These are phyloP conservation scores for Dasyurus viverrinus DNA, from an alignment of 2,113 vertebrate species.

Conservation along the genomic window DNA sequence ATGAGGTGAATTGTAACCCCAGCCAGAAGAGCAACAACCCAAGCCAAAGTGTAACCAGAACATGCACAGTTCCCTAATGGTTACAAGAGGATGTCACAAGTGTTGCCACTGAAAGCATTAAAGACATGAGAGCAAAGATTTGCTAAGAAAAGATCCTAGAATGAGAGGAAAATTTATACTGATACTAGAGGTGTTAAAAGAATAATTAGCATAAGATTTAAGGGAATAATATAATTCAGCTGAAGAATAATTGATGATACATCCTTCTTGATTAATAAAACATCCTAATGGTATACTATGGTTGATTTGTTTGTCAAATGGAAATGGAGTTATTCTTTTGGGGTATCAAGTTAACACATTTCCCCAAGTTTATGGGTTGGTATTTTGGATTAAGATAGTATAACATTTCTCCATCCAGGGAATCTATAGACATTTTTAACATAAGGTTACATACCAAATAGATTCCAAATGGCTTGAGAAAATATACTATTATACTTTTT, in stretches of 20 bases:
- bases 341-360: neutral
- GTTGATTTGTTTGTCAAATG: neutral
- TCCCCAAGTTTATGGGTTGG: neutral
- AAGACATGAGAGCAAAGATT: neutral
- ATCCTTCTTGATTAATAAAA: neutral
- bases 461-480: no score
- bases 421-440: no score
- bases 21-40: neutral
- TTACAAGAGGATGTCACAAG: neutral
- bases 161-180: neutral
- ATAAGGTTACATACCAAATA: no score
- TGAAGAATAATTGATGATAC: no score
- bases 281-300: neutral
- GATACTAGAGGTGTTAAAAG: neutral
- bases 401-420: no score
- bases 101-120: neutral
- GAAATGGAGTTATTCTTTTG: neutral
- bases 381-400: neutral
- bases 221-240: neutral
- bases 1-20: neutral
- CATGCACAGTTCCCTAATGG: neutral
- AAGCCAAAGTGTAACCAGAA: neutral
- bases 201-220: neutral
- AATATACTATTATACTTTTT: no score
- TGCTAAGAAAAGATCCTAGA: neutral